Conservation (phyloP, 2,797 vertebrate species). For the Rhincodon typus region DNA sequence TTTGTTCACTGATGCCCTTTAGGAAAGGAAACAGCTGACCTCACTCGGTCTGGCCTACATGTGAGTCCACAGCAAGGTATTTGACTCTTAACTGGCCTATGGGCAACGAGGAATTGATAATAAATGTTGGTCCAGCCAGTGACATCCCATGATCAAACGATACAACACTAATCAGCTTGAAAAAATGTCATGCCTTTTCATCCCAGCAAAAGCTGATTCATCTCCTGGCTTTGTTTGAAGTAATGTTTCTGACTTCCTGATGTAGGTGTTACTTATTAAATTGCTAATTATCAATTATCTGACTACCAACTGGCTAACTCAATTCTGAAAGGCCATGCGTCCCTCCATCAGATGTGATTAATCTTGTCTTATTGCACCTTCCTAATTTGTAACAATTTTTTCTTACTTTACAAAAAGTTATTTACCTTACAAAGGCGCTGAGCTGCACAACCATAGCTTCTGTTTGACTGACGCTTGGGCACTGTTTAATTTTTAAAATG, state of each 20-base stretch:
- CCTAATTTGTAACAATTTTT: background rate
- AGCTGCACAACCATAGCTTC: background rate
- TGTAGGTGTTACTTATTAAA: background rate
- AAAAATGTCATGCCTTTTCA: background rate
- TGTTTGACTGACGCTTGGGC: background rate
- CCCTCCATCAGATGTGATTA: background rate
- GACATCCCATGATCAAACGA: background rate
- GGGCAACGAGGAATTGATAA: no score
- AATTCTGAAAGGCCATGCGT: background rate
- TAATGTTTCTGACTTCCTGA: background rate
- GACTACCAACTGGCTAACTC: background rate
- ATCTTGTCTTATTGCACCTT: background rate
- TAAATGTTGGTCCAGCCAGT: no score
- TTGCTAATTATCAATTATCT: background rate
- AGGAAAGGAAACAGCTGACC: no score
- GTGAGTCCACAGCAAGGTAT: no score
- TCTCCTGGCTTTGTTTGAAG: background rate
- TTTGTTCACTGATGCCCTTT: no score
- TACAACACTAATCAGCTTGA: no score
- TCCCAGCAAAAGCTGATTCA: background rate
- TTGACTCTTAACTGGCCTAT: no score
- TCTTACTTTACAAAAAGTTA: background rate
- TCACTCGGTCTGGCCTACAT: no score
- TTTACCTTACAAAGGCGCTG: background rate
- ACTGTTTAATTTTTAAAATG: background rate